Base-by-base conservation (phyloP, 2,888 invertebrate species). In the Caenorhabditis angaria region DNA sequence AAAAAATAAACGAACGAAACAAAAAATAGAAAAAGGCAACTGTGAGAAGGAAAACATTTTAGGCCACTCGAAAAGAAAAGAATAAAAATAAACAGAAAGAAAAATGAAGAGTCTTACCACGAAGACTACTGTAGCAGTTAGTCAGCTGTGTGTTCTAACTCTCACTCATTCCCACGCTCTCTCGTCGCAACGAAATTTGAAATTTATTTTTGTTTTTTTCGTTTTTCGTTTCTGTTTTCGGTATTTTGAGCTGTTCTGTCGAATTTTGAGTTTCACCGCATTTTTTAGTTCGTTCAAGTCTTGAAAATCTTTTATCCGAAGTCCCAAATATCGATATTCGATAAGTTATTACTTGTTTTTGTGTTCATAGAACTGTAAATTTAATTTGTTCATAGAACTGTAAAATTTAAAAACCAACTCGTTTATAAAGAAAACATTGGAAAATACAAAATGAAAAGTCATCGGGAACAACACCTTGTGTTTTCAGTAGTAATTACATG, bases 41-140 rank as follows among this genome's bases (percentile, higher is more conserved):
- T 8, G 32, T 5, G 32, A 32, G 12, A 32, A 12, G 5, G 6
- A 8, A 5, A 8, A 32, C 5, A 5, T 12, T 41, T 41, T 41
- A 41, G 41, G 41, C 41, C 41, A 14, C 3, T 3, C 10, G 28
- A 48, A 27, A 59, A 14, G 18, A 41, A 14, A 41, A 5, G 18
- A 41, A 14, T 5, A 41, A 41, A 41, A 41, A 10, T 12, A 18
- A 41, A 41, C 41, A 24, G 20, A 32, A 32, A 32, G 29, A n/a
- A n/a, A 18, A 56, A 6, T 32, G 20, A 6, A 2, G 54, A 20
- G 55, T 63, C 62, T 68, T 56, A 55, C 54, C 14, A 32, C n/a
- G 41, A n/a, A 8, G 20, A 59, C 65, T 65, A 65, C 65, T 60
- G 65, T 65, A 20, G 35, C 61, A 55, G 55, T 61, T 28, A 55